Base-by-base conservation (phyloP, 2,888 invertebrate species). In the Nymphalis urticae region DNA sequence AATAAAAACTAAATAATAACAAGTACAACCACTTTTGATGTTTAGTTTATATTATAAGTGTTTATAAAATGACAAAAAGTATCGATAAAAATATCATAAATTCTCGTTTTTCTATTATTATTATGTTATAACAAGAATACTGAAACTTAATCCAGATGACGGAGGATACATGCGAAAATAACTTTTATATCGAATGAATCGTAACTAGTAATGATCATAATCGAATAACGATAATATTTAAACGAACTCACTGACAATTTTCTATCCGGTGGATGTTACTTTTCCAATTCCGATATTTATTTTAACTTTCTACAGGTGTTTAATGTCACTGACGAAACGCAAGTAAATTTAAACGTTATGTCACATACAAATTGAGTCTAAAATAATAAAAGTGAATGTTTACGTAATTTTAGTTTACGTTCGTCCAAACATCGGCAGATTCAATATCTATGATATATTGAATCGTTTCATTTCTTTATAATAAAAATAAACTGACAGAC, bases 221-320 rank as follows among this genome's bases (percentile, higher is more conserved):
- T 54, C 24, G 16, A 19, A 58, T 19, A 42, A 4, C n/a, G 19
- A 32, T 17, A 58, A 36, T n/a, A 0, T 42, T 27, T 21, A 19
- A n/a, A 61, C 36, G 48, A 32, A 58, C 58, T 59, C 56, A 62
- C 48, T 21, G n/a, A 56, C 48, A 32, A 62, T 56, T 56, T 60
- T 56, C 51, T 53, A 66, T 66, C 48, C 48, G 62, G 66, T 62
- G 62, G 56, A 48, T 56, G 54, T 56, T 66, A 56, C 32, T 53
- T 66, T 66, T 66, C 48, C 48, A 54, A 61, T 61, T 62, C n/a
- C 54, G 61, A 62, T 66, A 54, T 66, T 61, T 66, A 66, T 54
- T 51, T 66, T 32, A 56, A 62, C 54, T 66, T 66, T 66, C 66
- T 54, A 66, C 66, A 66, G 62, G 66, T 62, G 66, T 66, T 62